Conservation (phyloP, 2,888 invertebrate genomes). For the Eristalis arbustorum region DNA sequence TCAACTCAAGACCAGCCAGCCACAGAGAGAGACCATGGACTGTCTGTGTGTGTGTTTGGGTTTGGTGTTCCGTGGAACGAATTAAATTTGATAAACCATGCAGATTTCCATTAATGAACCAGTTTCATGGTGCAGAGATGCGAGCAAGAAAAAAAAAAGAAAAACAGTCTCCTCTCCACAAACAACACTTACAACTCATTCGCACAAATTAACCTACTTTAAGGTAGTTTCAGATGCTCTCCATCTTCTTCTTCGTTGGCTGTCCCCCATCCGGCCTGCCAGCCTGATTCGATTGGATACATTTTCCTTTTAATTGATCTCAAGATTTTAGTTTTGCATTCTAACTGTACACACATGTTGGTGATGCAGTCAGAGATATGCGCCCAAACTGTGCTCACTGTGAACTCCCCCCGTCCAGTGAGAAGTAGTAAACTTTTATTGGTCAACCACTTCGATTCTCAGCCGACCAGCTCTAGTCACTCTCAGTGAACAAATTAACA, state of each 20-base stretch:
- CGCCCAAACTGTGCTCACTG: background rate
- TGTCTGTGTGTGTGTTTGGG: background rate
- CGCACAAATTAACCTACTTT: constrained; percentile 69
- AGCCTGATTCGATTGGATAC: too few species aligned
- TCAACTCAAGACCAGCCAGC: too few species aligned
- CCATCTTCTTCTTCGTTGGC: background rate
- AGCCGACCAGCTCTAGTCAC: background rate
- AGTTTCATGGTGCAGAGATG: constrained; percentile 28
- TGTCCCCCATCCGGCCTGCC: too few species aligned
- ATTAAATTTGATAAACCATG: constrained; percentile 61
- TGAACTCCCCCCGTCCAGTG: background rate
- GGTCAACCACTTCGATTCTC: background rate
- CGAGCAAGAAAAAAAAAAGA: too few species aligned
- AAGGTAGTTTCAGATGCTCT: constrained; percentile 33
- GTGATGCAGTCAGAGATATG: background rate
- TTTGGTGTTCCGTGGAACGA: constrained; percentile 23
- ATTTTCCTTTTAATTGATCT: constrained; percentile 59
- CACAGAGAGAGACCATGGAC: too few species aligned
- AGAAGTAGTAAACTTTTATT: background rate
- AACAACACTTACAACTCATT: constrained; percentile 33
- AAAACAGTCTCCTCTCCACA: too few species aligned
- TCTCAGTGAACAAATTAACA: constrained; percentile 28
- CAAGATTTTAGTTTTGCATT: constrained; percentile 40
- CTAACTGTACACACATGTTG: constrained; percentile 51
- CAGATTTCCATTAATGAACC: constrained; percentile 66